Percentiles rank a stretch among this genome's conserved stretches.
phyloP scores from a whole-genome alignment of 2,888 invertebrate species.

The Nephrocerus scutellatus region DNA sequence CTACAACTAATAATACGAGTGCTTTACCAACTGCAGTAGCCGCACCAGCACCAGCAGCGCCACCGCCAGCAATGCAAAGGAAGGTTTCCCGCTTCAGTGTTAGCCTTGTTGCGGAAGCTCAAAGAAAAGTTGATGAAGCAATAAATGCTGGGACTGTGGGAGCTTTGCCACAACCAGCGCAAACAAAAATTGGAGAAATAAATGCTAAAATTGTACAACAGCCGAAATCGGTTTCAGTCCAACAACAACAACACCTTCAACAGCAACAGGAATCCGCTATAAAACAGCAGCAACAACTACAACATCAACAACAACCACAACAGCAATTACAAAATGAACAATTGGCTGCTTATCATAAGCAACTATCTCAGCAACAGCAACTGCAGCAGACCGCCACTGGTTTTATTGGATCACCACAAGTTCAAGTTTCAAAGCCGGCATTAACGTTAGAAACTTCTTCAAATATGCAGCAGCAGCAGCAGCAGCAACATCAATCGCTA shows the following conservation, averaged over 20 bases:
- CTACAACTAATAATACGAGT: too few relatives aligned
- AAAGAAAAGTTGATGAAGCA: constrained; percentile 9
- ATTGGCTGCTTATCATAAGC: too few relatives aligned
- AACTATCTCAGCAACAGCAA: constrained; percentile 8
- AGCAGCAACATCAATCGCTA: constrained; percentile 9
- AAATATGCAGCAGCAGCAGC: neutral
- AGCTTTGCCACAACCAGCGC: constrained; percentile 16
- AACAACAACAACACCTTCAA: constrained; percentile 2
- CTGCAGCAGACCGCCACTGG: too few relatives aligned
- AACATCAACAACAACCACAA: neutral
- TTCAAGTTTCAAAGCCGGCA: constrained; percentile 6
- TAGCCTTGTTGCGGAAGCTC: constrained; percentile 18
- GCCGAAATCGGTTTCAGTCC: constrained; percentile 11
- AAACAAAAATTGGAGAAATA: too few relatives aligned
- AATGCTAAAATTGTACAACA: too few relatives aligned
- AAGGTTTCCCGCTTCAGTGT: constrained; percentile 21
- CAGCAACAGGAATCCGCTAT: constrained; percentile 4
- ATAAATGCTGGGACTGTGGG: constrained; percentile 12
- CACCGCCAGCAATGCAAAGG: constrained; percentile 8
- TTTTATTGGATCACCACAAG: constrained; percentile 6
- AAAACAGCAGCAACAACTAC: constrained; percentile 18
- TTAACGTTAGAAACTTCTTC: neutral
- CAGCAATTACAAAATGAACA: too few relatives aligned
- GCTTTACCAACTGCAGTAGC: constrained; percentile 8
- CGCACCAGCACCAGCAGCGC: constrained; percentile 3